These are phyloP conservation scores for Aporophyla lueneburgensis DNA, from an alignment of 2,888 invertebrate species.

Conservation along the genomic window DNA sequence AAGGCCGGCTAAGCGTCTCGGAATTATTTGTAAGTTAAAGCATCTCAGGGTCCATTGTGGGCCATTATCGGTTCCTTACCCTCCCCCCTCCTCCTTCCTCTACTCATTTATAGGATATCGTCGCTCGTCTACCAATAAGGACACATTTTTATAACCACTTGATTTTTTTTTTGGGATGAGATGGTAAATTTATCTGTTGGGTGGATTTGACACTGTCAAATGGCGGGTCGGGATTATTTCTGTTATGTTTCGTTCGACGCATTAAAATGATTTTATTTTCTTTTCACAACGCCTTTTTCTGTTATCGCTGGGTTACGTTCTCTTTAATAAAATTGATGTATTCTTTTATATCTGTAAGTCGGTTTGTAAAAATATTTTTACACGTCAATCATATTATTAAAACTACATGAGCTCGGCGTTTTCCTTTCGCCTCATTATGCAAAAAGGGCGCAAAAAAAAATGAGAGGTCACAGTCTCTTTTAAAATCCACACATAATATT, in stretches of 20 bases:
- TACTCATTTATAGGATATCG: conserved; percentile 25
- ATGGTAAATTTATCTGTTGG: conserved; percentile 12
- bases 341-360: no score
- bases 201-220: conserved; percentile 19
- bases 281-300: background rate
- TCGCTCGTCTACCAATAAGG: conserved; percentile 20
- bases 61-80: conserved; percentile 6
- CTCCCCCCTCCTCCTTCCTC: background rate
- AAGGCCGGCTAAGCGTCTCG: conserved; percentile 23
- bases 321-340: background rate
- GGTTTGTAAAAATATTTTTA: no score
- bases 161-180: conserved; percentile 4
- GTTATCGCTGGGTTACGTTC: conserved; percentile 4
- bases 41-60: conserved; percentile 21
- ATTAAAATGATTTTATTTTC: conserved; percentile 13
- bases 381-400: no score
- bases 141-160: conserved; percentile 43
- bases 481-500: no score
- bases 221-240: background rate
- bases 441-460: no score
- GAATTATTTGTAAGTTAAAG: conserved; percentile 32
- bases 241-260: conserved; percentile 1
- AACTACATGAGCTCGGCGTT: no score
- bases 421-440: no score
- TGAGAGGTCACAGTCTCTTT: no score